Percentiles rank a stretch among this genome's conserved stretches.
These are phyloP conservation scores for Doris montereyensis DNA, from an alignment of 2,888 invertebrate genomes.

Conservation along the genomic window DNA sequence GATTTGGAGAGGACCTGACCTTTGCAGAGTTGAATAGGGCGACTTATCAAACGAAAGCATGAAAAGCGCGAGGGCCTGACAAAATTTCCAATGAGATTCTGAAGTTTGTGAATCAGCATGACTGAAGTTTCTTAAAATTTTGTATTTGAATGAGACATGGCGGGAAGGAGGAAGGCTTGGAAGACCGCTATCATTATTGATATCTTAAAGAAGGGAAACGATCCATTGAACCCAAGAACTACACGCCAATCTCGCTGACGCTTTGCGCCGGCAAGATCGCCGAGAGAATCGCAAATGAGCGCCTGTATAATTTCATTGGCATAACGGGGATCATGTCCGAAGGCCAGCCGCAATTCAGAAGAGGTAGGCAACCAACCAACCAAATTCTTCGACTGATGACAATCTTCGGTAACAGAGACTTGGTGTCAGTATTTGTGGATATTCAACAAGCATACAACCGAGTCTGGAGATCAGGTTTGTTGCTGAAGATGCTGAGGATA, in stretches of 20 bases:
- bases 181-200: slow-evolving; percentile 5
- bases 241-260: slow-evolving; percentile 20
- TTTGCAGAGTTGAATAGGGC: slow-evolving; percentile 1
- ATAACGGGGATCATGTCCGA: neutral
- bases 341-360: slow-evolving; percentile 16
- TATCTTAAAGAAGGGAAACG: slow-evolving; percentile 11
- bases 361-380: neutral
- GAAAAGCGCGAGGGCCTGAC: slow-evolving; percentile 1
- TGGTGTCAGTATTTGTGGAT: slow-evolving; percentile 23
- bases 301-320: neutral
- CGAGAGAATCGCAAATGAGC: slow-evolving; percentile 11
- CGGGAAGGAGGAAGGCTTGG: slow-evolving; percentile 4
- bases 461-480: too few species aligned
- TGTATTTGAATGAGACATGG: slow-evolving; percentile 15
- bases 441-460: too few species aligned
- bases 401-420: neutral
- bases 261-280: slow-evolving; percentile 6
- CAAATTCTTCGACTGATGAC: slow-evolving; percentile 11
- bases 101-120: too few species aligned
- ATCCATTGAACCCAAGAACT: neutral
- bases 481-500: too few species aligned
- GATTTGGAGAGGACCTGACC: neutral
- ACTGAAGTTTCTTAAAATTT: neutral
- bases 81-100: slow-evolving; percentile 2
- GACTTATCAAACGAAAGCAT: neutral